A percentile compares a stretch with the other conserved stretches of the same genome.
These are phyloP conservation scores for Crambe crambe DNA, from an alignment of 37 sponge, comb jelly and placozoan species.

Conservation along the genomic window DNA sequence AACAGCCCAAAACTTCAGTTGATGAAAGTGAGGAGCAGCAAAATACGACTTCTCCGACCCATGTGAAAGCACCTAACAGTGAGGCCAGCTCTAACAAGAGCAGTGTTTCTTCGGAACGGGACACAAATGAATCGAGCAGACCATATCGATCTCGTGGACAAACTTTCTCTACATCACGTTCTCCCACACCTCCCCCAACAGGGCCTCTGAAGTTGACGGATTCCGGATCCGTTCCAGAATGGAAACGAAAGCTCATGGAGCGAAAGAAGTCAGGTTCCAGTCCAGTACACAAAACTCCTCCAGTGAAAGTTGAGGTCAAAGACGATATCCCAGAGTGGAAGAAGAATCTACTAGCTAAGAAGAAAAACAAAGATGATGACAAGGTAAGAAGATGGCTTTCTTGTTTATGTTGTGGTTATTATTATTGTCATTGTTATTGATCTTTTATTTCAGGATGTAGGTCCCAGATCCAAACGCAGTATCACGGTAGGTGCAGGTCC, in stretches of 20 bases:
- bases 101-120: conserved; percentile 37
- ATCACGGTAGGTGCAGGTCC: not conserved
- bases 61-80: not conserved
- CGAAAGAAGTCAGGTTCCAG: conserved; percentile 18
- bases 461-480: not conserved
- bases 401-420: not conserved
- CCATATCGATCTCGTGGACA: conserved; percentile 5
- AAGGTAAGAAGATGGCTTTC: not conserved
- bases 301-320: conserved; percentile 9
- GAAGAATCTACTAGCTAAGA: conserved; percentile 44
- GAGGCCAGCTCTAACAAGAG: conserved; percentile 10
- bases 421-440: not conserved
- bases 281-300: not conserved
- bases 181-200: conserved; percentile 20
- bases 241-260: conserved; percentile 59
- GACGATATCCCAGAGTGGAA: conserved; percentile 42
- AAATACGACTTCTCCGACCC: not conserved
- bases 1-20: not conserved
- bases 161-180: conserved; percentile 10
- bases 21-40: not conserved
- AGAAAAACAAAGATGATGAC: not conserved
- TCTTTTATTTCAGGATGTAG: not conserved
- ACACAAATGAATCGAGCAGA: not conserved
- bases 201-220: not conserved
- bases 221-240: conserved; percentile 47